Base-by-base conservation (phyloP, 2,797 vertebrate genomes). In the Pseudocheirus occidentalis region DNA sequence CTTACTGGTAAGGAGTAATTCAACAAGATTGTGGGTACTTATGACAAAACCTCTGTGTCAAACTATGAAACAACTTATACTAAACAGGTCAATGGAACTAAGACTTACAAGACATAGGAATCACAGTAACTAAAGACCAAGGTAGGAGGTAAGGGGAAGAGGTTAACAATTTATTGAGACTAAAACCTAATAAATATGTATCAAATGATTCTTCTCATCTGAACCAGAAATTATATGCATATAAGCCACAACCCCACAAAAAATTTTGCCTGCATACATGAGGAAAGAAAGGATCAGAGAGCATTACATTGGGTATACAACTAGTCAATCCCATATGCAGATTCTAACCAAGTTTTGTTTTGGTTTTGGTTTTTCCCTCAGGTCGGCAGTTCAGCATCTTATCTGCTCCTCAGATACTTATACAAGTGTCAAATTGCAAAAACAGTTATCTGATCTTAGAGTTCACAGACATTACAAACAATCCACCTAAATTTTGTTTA, bases 61-160 rank as follows among this genome's bases (percentile, higher is more conserved):
- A 14, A 92, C 62, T 87, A 16, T 89, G 40, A n/a, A 40, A 92
- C 95, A 94, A 56, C 13, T 81, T 55, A 81, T 53, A 89, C 50
- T n/a, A 55, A 62, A 93, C 16, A 90, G 18, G 13, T 59, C 92
- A 2, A 6, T 28, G 12, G 40, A 90, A 29, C 9, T 93, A 89
- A 94, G 13, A 40, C 92, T 92, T 73, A 34, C 5, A 90, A n/a
- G 55, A 90, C 31, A 90, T 34, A 21, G 12, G 13, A 62, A 5
- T 55, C 62, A 95, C 91, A 31, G 87, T 94, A 94, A 96, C 89
- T 56, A 18, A 95, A n/a, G 55, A 94, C 50, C 52, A 55, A 95
- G 90, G 94, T 24, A 93, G 91, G 89, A n/a, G 2, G n/a, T 40
- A 34, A 1, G 62, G 16, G 5, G 7, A 73, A 16, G 6, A 40